Conservation (phyloP, 2,888 invertebrate genomes). For the Chouioia cunea region DNA sequence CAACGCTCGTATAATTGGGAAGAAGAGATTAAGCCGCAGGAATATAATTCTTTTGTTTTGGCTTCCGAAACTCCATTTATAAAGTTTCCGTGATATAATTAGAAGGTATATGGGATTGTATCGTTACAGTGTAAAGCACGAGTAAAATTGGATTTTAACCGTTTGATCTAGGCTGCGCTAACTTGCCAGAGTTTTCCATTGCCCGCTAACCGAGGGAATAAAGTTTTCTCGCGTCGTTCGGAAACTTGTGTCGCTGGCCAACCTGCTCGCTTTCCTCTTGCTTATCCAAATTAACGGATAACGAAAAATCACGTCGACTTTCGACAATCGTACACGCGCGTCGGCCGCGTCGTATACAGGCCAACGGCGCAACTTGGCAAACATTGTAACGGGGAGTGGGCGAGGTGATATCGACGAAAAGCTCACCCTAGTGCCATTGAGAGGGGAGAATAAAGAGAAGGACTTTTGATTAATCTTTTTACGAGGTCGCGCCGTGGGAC, state of each 20-base stretch:
- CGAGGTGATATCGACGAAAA: conserved; percentile 41
- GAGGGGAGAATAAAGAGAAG: conserved; percentile 31
- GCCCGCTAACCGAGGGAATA: conserved; percentile 28
- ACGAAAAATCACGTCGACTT: neutral
- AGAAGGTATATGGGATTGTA: neutral
- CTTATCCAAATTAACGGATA: conserved; percentile 10
- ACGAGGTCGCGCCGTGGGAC: neutral
- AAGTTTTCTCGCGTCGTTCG: conserved; percentile 19
- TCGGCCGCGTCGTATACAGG: conserved; percentile 1
- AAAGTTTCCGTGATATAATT: too few species aligned
- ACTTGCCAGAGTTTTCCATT: conserved; percentile 26
- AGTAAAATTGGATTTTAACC: conserved; percentile 18
- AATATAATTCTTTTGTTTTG: too few species aligned
- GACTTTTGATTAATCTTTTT: conserved; percentile 46
- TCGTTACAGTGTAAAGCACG: conserved; percentile 1
- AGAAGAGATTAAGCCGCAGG: too few species aligned
- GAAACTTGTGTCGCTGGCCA: neutral
- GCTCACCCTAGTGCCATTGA: conserved; percentile 20
- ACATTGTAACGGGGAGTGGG: conserved; percentile 26
- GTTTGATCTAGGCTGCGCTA: conserved; percentile 6
- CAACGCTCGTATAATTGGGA: too few species aligned
- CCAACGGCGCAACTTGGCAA: conserved; percentile 35
- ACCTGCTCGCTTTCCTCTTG: conserved; percentile 10
- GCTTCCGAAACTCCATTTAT: too few species aligned
- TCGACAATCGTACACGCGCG: too few species aligned